These are phyloP conservation scores for Tokudaia tokunoshimensis DNA, from an alignment of 2,797 vertebrate species.

Conservation along the genomic window DNA sequence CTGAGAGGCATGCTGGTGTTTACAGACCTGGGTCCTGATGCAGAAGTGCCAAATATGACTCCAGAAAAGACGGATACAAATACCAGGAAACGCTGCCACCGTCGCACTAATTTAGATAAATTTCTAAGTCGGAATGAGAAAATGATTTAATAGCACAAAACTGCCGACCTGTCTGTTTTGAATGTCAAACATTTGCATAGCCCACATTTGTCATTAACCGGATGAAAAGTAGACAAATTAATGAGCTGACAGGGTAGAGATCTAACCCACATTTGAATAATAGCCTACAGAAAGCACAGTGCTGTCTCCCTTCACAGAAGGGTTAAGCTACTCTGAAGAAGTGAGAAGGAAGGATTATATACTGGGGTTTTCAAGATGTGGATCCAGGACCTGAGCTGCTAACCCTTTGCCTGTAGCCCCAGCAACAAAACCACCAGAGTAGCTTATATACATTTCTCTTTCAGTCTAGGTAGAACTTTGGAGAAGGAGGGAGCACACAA, in stretches of 20 bases:
- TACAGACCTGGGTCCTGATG: background rate
- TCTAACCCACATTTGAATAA: constrained; percentile 48
- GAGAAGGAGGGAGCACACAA: background rate
- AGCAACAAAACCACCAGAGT: background rate
- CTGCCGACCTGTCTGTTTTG: constrained; percentile 61
- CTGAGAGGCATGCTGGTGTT: background rate
- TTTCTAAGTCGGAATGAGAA: constrained; percentile 56
- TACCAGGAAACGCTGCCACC: background rate
- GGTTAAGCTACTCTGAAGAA: constrained; percentile 43
- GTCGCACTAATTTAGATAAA: constrained; percentile 69
- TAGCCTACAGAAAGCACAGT: constrained; percentile 25
- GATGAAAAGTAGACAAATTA: constrained; percentile 74
- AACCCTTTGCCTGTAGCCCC: background rate
- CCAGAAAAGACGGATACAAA: constrained; percentile 51
- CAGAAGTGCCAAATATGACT: background rate
- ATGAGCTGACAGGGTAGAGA: constrained; percentile 68
- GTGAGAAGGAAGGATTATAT: background rate
- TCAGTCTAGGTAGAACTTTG: background rate
- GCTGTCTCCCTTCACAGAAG: background rate
- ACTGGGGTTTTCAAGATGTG: constrained; percentile 1
- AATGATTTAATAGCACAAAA: constrained; percentile 71
- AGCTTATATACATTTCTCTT: background rate
- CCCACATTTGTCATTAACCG: constrained; percentile 72
- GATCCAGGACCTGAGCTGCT: background rate
- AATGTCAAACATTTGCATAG: constrained; percentile 70